Conservation (phyloP, 2,113 vertebrate genomes). For the Crotophaga sulcirostris region DNA sequence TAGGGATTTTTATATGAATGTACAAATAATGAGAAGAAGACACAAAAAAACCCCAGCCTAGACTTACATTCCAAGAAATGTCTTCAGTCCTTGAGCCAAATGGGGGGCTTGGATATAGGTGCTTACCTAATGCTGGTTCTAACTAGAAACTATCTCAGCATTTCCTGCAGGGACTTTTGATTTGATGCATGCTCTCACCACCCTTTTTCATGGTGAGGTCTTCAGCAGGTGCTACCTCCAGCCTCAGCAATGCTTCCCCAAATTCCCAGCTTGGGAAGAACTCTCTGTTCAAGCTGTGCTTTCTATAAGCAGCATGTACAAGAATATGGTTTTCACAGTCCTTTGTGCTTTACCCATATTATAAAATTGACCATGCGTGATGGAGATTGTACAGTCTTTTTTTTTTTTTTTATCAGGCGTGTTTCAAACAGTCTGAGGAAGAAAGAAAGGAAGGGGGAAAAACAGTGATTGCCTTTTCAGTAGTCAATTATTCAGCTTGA, state of each 20-base stretch:
- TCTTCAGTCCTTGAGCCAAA: not conserved
- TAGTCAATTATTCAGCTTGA: not conserved
- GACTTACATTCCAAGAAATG: not conserved
- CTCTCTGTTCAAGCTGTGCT: not conserved
- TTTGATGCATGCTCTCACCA: not conserved
- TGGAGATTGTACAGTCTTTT: not conserved
- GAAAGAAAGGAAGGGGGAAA: not conserved
- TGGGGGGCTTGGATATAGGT: not conserved
- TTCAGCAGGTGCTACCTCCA: not conserved
- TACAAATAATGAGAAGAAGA: not conserved
- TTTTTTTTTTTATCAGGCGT: not conserved
- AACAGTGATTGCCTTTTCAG: not conserved
- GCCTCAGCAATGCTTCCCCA: not conserved
- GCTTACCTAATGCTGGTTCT: accelerated
- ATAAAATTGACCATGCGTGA: not conserved
- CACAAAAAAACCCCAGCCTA: not conserved
- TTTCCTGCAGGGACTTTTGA: not conserved
- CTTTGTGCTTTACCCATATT: not conserved
- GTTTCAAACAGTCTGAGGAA: not conserved
- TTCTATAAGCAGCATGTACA: accelerated
- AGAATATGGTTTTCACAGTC: not conserved
- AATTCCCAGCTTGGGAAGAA: not conserved
- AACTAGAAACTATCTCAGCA: not conserved
- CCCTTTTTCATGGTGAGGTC: not conserved
- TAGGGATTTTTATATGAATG: not conserved